Conservation (phyloP, 2,113 vertebrate genomes). For the Syngnathoides biaculeatus region DNA sequence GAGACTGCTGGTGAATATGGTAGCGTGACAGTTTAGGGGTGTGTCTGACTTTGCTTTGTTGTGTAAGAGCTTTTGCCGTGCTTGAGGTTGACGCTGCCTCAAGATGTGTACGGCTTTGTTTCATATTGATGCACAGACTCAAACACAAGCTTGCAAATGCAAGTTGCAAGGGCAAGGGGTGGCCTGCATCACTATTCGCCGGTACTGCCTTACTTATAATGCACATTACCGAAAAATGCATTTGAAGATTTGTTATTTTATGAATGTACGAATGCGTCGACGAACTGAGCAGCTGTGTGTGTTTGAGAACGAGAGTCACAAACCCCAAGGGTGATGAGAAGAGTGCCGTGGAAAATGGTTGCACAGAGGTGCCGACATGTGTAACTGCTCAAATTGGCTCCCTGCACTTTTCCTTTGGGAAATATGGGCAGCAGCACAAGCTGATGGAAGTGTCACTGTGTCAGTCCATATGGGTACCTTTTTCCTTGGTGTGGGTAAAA, state of each 20-base stretch:
- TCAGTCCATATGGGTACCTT: conserved; percentile 25
- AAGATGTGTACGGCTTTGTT: conserved; percentile 7
- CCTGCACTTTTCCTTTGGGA: conserved; percentile 57
- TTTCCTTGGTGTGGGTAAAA: conserved; percentile 19
- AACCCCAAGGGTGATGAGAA: conserved; percentile 34
- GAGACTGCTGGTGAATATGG: conserved; percentile 19
- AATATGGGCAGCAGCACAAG: conserved; percentile 55
- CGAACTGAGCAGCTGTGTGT: conserved; percentile 17
- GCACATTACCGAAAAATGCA: not conserved
- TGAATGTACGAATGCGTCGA: conserved; percentile 5
- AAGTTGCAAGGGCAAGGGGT: conserved; percentile 53
- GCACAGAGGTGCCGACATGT: conserved; percentile 51
- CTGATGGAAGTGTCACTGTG: conserved; percentile 31
- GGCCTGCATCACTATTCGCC: conserved; percentile 44
- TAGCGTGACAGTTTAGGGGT: conserved; percentile 28
- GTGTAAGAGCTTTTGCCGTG: conserved; percentile 18
- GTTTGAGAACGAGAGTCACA: conserved; percentile 17
- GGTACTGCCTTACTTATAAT: not conserved
- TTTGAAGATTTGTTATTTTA: not conserved
- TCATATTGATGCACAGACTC: conserved; percentile 19
- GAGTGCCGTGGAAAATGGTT: conserved; percentile 46
- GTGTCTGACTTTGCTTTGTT: conserved; percentile 30
- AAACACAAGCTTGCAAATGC: conserved; percentile 52
- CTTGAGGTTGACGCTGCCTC: conserved; percentile 2
- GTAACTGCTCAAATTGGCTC: conserved; percentile 61